These are phyloP conservation scores for Brachionus asplanchnoidis DNA, from an alignment of 1,140 invertebrate species.

Conservation along the genomic window DNA sequence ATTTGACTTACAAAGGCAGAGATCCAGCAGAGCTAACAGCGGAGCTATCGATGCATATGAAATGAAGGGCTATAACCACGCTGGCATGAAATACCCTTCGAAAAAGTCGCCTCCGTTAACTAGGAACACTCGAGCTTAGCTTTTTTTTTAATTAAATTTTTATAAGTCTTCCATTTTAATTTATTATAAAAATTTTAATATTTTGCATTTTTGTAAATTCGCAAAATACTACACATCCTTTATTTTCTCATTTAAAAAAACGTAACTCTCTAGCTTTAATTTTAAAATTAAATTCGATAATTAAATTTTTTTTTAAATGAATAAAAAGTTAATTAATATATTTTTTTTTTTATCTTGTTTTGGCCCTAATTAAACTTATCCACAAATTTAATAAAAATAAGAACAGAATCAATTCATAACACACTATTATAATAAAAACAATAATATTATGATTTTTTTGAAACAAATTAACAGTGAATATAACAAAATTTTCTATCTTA, in stretches of 20 bases:
- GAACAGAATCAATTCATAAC: too few relatives aligned
- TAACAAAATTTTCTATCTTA: too few relatives aligned
- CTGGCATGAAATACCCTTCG: neutral
- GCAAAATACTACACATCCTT: neutral
- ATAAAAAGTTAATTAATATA: neutral
- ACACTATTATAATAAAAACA: too few relatives aligned
- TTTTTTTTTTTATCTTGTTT: neutral
- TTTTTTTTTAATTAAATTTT: neutral
- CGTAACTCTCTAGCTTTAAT: neutral
- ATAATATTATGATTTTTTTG: too few relatives aligned
- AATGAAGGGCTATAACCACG: neutral
- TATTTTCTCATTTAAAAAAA: neutral
- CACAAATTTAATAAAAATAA: too few relatives aligned
- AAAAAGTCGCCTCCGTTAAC: neutral
- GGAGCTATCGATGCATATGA: slow-evolving; percentile 33
- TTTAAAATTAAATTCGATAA: neutral
- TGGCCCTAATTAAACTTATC: too few relatives aligned
- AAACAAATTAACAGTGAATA: too few relatives aligned
- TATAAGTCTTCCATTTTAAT: slow-evolving; percentile 4
- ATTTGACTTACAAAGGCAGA: neutral
- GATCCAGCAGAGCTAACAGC: neutral
- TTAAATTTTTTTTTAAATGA: neutral
- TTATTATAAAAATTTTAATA: neutral
- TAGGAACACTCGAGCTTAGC: neutral
- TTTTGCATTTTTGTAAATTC: neutral